Percentiles rank a stretch among this genome's conserved stretches.
These are phyloP conservation scores for Prunella strophiata DNA, from an alignment of 2,797 vertebrate genomes.

Conservation along the genomic window DNA sequence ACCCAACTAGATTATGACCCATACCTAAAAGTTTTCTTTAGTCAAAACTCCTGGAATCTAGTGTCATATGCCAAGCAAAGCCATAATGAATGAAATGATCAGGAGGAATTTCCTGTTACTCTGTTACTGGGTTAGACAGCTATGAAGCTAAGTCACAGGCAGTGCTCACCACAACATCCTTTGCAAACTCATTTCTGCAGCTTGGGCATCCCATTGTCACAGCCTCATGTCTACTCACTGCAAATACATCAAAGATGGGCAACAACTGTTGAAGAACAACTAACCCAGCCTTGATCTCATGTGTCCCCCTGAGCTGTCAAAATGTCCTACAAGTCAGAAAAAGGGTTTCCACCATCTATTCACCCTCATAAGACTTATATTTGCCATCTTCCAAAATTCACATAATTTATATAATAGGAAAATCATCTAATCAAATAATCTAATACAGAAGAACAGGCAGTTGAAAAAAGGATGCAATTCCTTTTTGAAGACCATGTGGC, in stretches of 20 bases:
- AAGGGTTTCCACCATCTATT: not conserved
- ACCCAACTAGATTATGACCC: not conserved
- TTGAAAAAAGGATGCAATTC: not conserved
- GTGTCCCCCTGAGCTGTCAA: not conserved
- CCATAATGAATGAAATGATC: not conserved
- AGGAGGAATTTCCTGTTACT: not conserved
- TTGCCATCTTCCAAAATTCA: not conserved
- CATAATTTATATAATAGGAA: rapidly evolving
- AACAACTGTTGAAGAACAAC: not conserved
- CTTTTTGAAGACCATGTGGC: not conserved
- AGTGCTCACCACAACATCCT: not conserved
- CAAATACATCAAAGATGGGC: not conserved
- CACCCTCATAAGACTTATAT: not conserved
- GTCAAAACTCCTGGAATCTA: not conserved
- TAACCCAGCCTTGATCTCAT: not conserved
- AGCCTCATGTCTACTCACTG: not conserved
- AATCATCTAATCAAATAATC: too few relatives aligned
- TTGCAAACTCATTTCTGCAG: not conserved
- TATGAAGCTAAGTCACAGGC: not conserved
- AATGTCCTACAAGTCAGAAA: not conserved
- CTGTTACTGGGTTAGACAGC: not conserved
- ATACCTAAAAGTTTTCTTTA: not conserved
- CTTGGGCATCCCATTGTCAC: not conserved
- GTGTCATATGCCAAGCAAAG: not conserved
- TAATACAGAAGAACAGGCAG: not conserved